Percentiles rank a stretch among this genome's conserved stretches.
These are phyloP conservation scores for Epizoanthus ramosus DNA, from an alignment of 92 coral and sea anemone genomes.

Conservation along the genomic window DNA sequence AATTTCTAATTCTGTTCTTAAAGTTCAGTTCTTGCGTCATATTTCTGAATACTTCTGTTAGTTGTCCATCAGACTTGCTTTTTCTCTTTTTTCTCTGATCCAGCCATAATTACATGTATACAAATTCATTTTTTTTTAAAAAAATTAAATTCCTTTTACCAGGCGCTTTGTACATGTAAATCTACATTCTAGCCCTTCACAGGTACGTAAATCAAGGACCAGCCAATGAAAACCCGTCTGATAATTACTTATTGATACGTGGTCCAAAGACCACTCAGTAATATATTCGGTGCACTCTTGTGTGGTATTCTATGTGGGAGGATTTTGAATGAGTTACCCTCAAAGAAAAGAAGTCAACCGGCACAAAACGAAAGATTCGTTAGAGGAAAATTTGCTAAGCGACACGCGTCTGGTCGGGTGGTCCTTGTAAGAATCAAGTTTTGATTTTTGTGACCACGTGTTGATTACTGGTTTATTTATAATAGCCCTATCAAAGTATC, in stretches of 20 bases:
- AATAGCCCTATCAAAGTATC: not conserved
- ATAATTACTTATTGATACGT: slow-evolving; percentile 38
- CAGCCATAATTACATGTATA: not conserved
- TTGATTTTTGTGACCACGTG: slow-evolving; percentile 21
- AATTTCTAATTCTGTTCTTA: no score
- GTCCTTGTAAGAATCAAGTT: no score
- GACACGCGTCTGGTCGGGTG: no score
- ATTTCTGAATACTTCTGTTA: no score
- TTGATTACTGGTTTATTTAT: slow-evolving; percentile 12
- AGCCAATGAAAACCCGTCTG: slow-evolving; percentile 25
- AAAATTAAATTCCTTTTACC: not conserved
- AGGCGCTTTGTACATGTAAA: not conserved
- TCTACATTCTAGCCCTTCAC: not conserved
- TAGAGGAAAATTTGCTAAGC: no score
- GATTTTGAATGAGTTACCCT: not conserved
- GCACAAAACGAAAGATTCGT: not conserved
- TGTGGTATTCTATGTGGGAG: not conserved
- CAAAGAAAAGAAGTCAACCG: slow-evolving; percentile 15
- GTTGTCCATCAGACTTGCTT: no score
- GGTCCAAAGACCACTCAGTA: slow-evolving; percentile 34
- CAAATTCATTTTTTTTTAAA: no score
- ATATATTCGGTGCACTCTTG: slow-evolving; percentile 11
- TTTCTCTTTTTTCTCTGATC: no score
- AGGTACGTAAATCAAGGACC: slow-evolving; percentile 21
- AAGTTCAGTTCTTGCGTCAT: no score